Percentiles rank a stretch among this genome's conserved stretches.
These are phyloP conservation scores for Bos javanicus DNA, from an alignment of 2,113 vertebrate genomes.

Conservation along the genomic window DNA sequence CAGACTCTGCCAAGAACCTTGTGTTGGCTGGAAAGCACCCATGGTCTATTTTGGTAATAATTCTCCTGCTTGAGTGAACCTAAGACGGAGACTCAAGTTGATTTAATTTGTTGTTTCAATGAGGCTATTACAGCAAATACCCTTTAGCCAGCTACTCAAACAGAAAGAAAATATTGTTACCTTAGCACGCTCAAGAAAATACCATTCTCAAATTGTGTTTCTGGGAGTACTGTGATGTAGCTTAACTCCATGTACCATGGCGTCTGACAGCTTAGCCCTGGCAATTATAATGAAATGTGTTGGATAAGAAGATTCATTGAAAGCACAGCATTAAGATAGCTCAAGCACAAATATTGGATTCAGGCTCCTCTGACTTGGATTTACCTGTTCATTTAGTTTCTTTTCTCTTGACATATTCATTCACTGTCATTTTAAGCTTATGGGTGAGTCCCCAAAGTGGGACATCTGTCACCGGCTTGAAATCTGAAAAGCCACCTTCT, in stretches of 20 bases:
- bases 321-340: not conserved
- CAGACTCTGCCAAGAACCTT: conserved; percentile 50
- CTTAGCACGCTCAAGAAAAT: not conserved
- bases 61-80: conserved; percentile 27
- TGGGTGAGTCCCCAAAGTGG: not conserved
- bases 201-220: conserved; percentile 45
- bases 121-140: conserved; percentile 46
- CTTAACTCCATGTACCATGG: not conserved
- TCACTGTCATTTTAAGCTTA: conserved; percentile 6
- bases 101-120: conserved; percentile 61
- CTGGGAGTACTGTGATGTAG: not conserved
- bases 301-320: not conserved
- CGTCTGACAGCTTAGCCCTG: conserved; percentile 34
- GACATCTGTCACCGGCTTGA: not conserved
- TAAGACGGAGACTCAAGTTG: conserved; percentile 19
- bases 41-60: not conserved
- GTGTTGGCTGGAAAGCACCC: not conserved
- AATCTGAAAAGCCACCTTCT: not conserved
- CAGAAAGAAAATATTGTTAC: conserved; percentile 21
- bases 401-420: not conserved
- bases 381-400: not conserved
- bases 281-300: conserved; percentile 36
- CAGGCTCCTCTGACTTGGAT: not conserved
- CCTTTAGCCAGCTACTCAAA: conserved; percentile 31
- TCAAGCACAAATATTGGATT: conserved; percentile 6